Evolutionary conservation across 2,888 invertebrate species (phyloP), one percentile per base, ranked within the genome.

Genomic region (Tanaodytes sp.): DNA sequence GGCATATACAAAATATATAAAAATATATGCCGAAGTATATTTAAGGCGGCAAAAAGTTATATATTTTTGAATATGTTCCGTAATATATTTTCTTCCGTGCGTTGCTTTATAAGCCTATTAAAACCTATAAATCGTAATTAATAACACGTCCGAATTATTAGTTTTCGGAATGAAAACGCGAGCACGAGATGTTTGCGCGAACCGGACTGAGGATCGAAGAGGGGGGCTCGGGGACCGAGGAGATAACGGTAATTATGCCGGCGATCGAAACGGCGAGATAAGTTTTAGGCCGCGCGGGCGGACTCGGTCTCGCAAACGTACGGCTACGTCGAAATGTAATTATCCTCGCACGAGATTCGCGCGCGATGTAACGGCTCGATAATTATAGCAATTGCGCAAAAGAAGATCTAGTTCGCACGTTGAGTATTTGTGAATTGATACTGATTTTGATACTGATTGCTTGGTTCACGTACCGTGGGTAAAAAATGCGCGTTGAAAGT

Each of bases 381-480:
- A 64, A 64, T 64, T 64, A 49, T 55, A 43, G 63, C 55, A 64
- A 55, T 64, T 39, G 63, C 48, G 30, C 55, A 33, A 42, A 48
- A 36, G 30, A 55, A 42, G 42, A 55, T 64, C 55, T 48, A 62
- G 31, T 48, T 31, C 20, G 31, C 46, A 46, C 46, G 57, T 40
- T 39, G 39, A 19, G 33, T 33, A n/a, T 42, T 27, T 18, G 40
- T 40, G 15, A 48, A 54, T 54, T 48, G 33, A 63, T 54, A 63
- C 46, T 45, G 27, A n/a, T n/a, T n/a, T n/a, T n/a, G n/a, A n/a
- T n/a, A n/a, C n/a, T n/a, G n/a, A n/a, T n/a, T n/a, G n/a, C n/a
- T n/a, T n/a, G n/a, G n/a, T n/a, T n/a, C n/a, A n/a, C n/a, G n/a
- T n/a, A n/a, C n/a, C n/a, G n/a, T n/a, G n/a, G n/a, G n/a, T n/a